These are phyloP conservation scores for Latheticus oryzae DNA, from an alignment of 2,888 invertebrate species.

Conservation along the genomic window DNA sequence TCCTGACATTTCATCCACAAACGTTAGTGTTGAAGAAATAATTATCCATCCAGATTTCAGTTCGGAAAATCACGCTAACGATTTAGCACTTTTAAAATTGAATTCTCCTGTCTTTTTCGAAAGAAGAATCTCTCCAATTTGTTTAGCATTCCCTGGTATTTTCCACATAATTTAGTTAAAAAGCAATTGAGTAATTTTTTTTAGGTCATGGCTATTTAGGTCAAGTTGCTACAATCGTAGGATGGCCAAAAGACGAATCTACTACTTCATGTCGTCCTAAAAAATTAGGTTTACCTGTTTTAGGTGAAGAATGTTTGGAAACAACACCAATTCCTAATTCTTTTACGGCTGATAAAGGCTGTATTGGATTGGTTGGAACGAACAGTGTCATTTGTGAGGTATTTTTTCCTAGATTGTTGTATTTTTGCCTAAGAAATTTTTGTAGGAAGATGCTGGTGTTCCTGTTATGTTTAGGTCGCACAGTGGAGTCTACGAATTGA, in stretches of 20 bases:
- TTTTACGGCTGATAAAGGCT: conserved; percentile 69
- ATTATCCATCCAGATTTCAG: conserved; percentile 70
- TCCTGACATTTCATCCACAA: conserved; percentile 66
- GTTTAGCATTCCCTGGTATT: conserved; percentile 68
- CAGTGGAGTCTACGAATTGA: conserved; percentile 67
- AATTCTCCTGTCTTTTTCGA: conserved; percentile 68
- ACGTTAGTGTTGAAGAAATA: conserved; percentile 68
- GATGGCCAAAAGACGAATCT: conserved; percentile 62
- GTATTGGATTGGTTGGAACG: conserved; percentile 68
- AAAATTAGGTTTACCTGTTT: conserved; percentile 68
- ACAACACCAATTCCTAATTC: conserved; percentile 58
- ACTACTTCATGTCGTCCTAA: conserved; percentile 65
- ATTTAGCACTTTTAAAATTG: conserved; percentile 71
- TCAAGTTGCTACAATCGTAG: conserved; percentile 67
- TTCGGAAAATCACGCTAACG: conserved; percentile 67
- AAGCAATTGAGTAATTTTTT: conserved; percentile 40
- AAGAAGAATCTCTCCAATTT: conserved; percentile 70
- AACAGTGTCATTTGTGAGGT: conserved; percentile 68
- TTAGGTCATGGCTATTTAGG: conserved; percentile 66
- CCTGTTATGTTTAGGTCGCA: conserved; percentile 68
- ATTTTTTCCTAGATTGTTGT: conserved; percentile 36
- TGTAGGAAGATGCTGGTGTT: conserved; percentile 69
- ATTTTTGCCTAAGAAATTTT: conserved; percentile 49
- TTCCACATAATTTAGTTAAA: not conserved
- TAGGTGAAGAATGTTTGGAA: conserved; percentile 65